Evolutionary conservation across 2,797 vertebrate species (phyloP).

Genomic region (Sebastes iracundus): DNA sequence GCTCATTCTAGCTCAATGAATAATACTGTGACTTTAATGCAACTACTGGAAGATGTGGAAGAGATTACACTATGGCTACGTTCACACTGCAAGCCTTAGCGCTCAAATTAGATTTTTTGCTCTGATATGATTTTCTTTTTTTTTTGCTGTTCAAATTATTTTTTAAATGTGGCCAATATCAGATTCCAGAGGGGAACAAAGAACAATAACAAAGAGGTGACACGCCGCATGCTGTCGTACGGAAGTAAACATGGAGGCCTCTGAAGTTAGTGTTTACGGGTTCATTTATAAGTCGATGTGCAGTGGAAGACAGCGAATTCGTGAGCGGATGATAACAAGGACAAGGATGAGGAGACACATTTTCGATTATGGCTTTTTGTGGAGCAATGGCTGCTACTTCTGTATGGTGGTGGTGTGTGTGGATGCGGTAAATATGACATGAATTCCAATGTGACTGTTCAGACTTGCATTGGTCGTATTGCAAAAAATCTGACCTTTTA

Average conservation of each 20-base stretch:
- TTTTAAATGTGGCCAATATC: not conserved
- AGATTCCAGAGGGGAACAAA: not conserved
- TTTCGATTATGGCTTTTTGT: too few relatives aligned
- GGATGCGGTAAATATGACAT: not conserved
- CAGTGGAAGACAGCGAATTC: not conserved
- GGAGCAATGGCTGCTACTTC: not conserved
- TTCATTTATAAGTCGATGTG: not conserved
- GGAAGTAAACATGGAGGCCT: not conserved
- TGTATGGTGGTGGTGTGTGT: not conserved
- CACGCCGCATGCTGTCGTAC: too few relatives aligned
- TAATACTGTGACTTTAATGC: not conserved
- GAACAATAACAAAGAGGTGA: not conserved
- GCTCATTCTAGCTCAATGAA: not conserved
- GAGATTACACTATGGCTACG: not conserved
- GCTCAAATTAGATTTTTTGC: too few relatives aligned
- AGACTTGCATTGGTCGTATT: not conserved
- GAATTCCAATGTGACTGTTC: not conserved
- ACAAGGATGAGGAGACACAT: not conserved
- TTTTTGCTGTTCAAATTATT: not conserved
- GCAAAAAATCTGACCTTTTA: not conserved
- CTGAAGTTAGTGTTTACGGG: not conserved
- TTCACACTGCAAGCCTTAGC: too few relatives aligned
- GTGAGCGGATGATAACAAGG: not conserved
- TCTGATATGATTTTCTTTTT: not conserved
- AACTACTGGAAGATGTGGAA: not conserved